Evolutionary conservation across 2,888 invertebrate species (phyloP), one percentile per base, ranked within the genome.

Genomic region (Drosophila antonietae): DNA sequence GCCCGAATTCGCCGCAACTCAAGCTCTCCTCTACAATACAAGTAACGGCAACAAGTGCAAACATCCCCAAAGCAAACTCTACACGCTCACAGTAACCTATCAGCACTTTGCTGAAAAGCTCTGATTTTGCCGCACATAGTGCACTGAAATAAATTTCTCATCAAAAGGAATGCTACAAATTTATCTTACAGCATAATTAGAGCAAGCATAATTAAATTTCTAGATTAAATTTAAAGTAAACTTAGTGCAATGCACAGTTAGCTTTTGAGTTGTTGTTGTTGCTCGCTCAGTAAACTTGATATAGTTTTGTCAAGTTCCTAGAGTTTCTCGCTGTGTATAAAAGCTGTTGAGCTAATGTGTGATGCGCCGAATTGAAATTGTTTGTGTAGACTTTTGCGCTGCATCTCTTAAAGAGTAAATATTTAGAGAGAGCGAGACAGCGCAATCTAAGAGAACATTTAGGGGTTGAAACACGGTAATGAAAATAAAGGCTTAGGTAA

Each of bases 1-100:
- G 47, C 20, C 53, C 33, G 68, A 89, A 88, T 89, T 91, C 81
- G 90, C 89, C 82, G 77, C 74, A 79, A 78, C 56, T 67, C 23
- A 59, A 63, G 44, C 70, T 55, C 33, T 55, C 46, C 44, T 64
- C 47, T 28, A 18, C 43, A 58, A 51, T n/a, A 33, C 60, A 59
- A 74, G 67, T 71, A 81, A 76, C 68, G 86, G 88, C 87, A 89
- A 90, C 88, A 90, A 88, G 87, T 83, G 76, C 62, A 78, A 77
- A 65, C 77, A 78, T 68, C 76, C 77, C 75, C 56, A 71, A 43
- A 46, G 35, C 39, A 57, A 33, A 60, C 18, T 70, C 71, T 60
- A 67, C 52, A 46, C 49, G 15, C 70, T 43, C 62, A 37, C 65
- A 75, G 64, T 71, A 80, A 80, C 77, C 77, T 79, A 78, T 78